Evolutionary conservation across 1,140 invertebrate species (phyloP).

Genomic region (Drosophila oshimai): DNA sequence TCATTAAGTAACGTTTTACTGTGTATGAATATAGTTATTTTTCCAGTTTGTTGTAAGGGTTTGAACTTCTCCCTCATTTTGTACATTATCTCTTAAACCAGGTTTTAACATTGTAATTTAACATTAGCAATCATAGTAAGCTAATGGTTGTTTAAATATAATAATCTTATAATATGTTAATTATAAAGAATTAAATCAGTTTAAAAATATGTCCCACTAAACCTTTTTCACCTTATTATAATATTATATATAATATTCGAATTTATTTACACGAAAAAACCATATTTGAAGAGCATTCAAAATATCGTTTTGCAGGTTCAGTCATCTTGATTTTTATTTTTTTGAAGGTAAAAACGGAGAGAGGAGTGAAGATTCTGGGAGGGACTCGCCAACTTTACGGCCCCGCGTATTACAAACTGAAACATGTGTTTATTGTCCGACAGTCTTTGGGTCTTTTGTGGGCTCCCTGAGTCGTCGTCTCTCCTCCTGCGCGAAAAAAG

Average conservation of each 20-base stretch:
- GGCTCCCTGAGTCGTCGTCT: constrained; percentile 2
- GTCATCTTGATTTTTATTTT: neutral
- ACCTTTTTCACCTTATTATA: too few relatives aligned
- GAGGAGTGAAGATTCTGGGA: neutral
- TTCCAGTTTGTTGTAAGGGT: too few relatives aligned
- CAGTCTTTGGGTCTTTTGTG: constrained; percentile 21
- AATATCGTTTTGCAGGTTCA: neutral
- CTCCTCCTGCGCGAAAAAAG: constrained; percentile 12
- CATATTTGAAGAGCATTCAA: neutral
- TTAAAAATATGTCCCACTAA: too few relatives aligned
- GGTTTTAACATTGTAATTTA: too few relatives aligned
- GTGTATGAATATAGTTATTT: too few relatives aligned
- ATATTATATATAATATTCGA: too few relatives aligned
- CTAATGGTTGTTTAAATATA: too few relatives aligned
- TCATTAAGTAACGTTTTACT: too few relatives aligned
- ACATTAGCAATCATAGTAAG: too few relatives aligned
- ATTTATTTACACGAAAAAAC: neutral
- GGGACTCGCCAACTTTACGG: constrained; percentile 58
- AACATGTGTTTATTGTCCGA: constrained; percentile 76
- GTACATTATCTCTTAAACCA: too few relatives aligned
- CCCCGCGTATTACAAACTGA: constrained; percentile 73
- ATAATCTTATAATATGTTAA: neutral
- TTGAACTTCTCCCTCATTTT: too few relatives aligned
- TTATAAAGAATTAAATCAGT: neutral
- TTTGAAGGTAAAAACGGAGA: neutral